Evolutionary conservation across 2,113 vertebrate species (phyloP), one percentile per base, ranked within the genome.

Genomic region (Amphiprion ocellaris): DNA sequence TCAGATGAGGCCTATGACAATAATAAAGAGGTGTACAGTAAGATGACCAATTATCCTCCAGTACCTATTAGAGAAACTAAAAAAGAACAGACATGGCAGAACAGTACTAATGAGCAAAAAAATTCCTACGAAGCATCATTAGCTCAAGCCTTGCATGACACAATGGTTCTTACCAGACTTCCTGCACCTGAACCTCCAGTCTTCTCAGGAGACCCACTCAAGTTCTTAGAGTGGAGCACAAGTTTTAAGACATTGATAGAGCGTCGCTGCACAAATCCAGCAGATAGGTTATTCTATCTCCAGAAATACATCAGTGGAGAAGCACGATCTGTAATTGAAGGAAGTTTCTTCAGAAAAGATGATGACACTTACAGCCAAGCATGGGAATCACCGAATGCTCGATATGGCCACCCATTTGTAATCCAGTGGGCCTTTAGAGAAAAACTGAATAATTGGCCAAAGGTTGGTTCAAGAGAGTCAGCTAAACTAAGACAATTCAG

Each of bases 211-310:
- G 60, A 82, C 15, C 68, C 81, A 56, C 69, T 84, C 3, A 86
- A 71, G 28, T 87, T 88, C 26, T 61, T 81, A 73, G 71, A 90
- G 52, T 90, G 74, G 83, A 63, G 63, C 24, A 65, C 79, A 30
- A 79, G 69, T 19, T 89, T 89, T 17, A 89, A 85, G 28, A 44
- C 70, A 21, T 23, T 86, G 1, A 90, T 87, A 50, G 85, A 84
- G 64, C 6, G 4, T 5, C 14, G 56, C 30, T 89, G 75, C 53
- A 59, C 55, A 55, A 87, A 77, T 68, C 19, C 83, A 56, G 73
- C 83, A 4, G 74, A 89, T 24, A 87, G 33, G 15, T 63, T 85
- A 28, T 86, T 81, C 10, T 91, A 84, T 11, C 55, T 89, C 3
- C 62, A 87, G 17, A 83, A 74, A n/a, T 85, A 85, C 16, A 50